These are phyloP conservation scores for Bubo bubo DNA, from an alignment of 2,113 vertebrate species.

Conservation along the genomic window DNA sequence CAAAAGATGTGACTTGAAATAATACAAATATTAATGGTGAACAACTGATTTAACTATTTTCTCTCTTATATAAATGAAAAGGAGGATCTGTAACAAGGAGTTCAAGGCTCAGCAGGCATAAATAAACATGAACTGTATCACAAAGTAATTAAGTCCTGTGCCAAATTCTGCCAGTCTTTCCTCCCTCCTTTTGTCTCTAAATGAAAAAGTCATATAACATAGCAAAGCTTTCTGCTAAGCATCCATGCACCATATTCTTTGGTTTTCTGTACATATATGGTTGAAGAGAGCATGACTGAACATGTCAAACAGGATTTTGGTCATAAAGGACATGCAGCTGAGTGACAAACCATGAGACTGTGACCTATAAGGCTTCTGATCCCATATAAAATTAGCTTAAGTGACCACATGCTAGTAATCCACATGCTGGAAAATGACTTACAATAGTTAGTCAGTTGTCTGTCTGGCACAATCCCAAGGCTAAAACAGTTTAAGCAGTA, in stretches of 20 bases:
- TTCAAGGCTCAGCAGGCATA: background rate
- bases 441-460: conserved; percentile 8
- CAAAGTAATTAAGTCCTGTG: background rate
- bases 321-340: background rate
- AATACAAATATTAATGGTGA: background rate
- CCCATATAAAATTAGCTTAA: conserved; percentile 52
- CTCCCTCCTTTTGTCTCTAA: background rate
- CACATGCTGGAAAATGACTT: conserved; percentile 12
- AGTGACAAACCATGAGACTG: background rate
- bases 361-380: background rate
- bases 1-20: background rate
- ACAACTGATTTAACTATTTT: background rate
- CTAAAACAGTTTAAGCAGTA: conserved; percentile 21
- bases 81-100: background rate
- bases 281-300: background rate
- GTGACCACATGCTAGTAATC: conserved; percentile 38
- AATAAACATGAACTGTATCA: background rate
- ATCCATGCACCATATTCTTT: background rate
- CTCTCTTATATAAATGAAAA: background rate
- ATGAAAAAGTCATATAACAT: background rate
- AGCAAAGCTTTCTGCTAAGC: background rate
- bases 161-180: background rate
- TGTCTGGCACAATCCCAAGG: conserved; percentile 3
- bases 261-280: background rate
- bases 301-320: background rate